These are phyloP conservation scores for Stenodera caucasica DNA, from an alignment of 2,888 invertebrate species.

Conservation along the genomic window DNA sequence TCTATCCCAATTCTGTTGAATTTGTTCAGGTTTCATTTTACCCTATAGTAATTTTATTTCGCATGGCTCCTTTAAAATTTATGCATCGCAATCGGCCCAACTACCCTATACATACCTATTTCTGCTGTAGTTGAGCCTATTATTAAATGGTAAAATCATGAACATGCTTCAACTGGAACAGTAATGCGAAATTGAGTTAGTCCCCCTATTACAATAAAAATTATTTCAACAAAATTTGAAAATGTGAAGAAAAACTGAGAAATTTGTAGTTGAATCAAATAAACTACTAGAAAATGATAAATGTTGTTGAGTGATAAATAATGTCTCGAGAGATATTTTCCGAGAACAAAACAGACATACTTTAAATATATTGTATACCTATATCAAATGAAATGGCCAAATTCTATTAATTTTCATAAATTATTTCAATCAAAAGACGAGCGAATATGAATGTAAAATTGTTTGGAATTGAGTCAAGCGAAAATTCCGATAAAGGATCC, in stretches of 20 bases:
- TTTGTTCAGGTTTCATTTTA: no score
- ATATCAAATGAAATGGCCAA: not conserved
- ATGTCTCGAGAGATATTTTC: not conserved
- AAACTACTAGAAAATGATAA: not conserved
- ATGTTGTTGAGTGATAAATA: not conserved
- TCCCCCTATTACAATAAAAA: no score
- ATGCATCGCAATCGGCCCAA: not conserved
- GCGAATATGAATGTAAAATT: not conserved
- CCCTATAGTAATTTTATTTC: not conserved
- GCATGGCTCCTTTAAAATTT: not conserved
- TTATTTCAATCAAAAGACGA: no score
- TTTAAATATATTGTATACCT: not conserved
- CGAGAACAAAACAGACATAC: not conserved
- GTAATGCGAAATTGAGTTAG: no score
- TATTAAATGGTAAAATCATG: not conserved
- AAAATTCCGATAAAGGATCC: not conserved
- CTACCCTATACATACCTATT: not conserved
- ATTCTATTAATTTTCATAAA: no score
- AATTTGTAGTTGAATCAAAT: conserved; percentile 4
- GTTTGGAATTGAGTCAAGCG: conserved; percentile 5
- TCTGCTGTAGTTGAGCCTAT: not conserved
- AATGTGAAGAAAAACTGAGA: not conserved
- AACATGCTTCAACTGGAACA: not conserved
- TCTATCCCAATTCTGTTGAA: no score
- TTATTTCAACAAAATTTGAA: no score